phyloP scores from a whole-genome alignment of 2,797 vertebrate species.

The Silurus aristotelis region DNA sequence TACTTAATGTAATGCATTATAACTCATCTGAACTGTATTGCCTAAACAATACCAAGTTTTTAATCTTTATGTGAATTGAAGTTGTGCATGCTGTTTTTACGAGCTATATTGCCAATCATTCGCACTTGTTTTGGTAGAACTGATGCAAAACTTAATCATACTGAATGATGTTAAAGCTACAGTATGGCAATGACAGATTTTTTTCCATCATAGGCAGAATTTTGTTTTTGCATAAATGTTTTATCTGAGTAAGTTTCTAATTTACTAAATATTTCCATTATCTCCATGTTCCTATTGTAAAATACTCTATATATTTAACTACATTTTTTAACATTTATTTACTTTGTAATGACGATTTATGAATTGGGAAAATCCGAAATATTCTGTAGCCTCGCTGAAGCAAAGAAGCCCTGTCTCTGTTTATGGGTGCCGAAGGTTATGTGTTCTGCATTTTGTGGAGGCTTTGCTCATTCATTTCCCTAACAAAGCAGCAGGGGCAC shows the following conservation, averaged over 20 bases:
- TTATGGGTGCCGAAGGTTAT: conserved; percentile 38
- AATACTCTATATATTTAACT: background rate
- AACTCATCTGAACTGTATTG: background rate
- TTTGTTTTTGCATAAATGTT: background rate
- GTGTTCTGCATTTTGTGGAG: conserved; percentile 69
- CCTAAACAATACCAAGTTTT: background rate
- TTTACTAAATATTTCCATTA: background rate
- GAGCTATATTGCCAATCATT: background rate
- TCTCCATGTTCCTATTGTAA: background rate
- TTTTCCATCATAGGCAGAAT: background rate
- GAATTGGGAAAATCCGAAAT: background rate
- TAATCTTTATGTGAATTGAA: background rate
- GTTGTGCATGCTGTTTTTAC: background rate
- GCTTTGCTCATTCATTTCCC: conserved; percentile 84
- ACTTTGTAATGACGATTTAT: background rate
- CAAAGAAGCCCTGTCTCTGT: background rate
- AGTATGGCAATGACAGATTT: background rate
- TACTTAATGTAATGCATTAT: background rate
- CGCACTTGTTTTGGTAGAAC: background rate
- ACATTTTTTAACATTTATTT: background rate
- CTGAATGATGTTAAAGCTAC: background rate
- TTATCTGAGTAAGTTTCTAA: background rate
- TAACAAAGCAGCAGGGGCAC: conserved; percentile 89
- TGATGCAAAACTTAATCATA: background rate
- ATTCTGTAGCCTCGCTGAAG: background rate